Base-by-base conservation (phyloP, 1,140 invertebrate genomes). In the Leptonema lineaticorne region DNA sequence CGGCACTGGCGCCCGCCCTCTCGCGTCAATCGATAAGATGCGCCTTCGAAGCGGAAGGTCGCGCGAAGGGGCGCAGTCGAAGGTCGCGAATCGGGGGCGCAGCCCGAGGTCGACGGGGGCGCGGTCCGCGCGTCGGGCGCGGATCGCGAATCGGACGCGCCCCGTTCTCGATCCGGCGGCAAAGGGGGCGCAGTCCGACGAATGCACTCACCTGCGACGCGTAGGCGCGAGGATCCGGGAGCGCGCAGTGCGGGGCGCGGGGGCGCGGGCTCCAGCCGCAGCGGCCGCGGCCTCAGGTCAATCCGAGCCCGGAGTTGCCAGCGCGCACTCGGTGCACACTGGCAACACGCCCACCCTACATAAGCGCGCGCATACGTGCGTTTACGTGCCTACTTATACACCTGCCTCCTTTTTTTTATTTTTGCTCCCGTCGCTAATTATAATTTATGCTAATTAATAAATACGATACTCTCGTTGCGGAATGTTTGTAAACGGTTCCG, bases 291-390 rank as follows among this genome's bases (percentile, higher is more conserved):
- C 41, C 62, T 48, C 18, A 50, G 62, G 33, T 64, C 62, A 41
- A 28, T 50, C 27, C 41, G 57, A 64, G 59, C 45, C 62, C 62
- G 62, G 62, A 9, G 62, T 64, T 45, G 41, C 62, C 62, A 64
- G 18, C 28, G 27, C 53, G 53, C 53, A 27, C 24, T 48, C 11
- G 4, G n/a, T 7, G 58, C 30, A 18, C 58, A n/a, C 22, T 64
- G 62, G 62, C 62, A 64, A 64, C 62, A 64, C 62, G 26, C 56
- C 22, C 53, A 2, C 18, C 6, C 18, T 18, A 9, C 9, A 20
- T 18, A 16, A 18, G 9, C 9, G 9, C 46, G 46, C 46, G 5
- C 5, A 48, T 48, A 48, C 8, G 20, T 18, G 46, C 8, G 20
- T n/a, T n/a, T n/a, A n/a, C n/a, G n/a, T n/a, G n/a, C n/a, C n/a